Percentiles rank a stretch among this genome's conserved stretches.
These are phyloP conservation scores for Dipodomys stephensi DNA, from an alignment of 2,113 vertebrate genomes.

Conservation along the genomic window DNA sequence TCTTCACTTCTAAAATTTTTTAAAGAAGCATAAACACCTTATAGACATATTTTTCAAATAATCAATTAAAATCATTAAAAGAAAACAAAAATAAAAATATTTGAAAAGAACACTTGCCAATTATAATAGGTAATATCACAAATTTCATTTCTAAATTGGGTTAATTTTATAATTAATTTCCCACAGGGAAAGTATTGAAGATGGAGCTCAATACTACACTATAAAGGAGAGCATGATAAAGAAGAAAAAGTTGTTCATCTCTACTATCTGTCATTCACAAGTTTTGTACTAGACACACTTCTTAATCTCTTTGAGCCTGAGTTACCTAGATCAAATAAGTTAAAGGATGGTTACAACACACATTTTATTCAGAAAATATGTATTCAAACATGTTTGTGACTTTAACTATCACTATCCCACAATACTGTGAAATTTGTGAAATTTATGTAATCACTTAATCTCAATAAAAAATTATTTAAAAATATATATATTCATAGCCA, in stretches of 20 bases:
- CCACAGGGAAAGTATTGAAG: background rate
- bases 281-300: background rate
- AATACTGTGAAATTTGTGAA: too few species aligned
- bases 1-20: background rate
- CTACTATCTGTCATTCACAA: background rate
- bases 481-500: background rate
- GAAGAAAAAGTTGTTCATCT: background rate
- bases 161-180: background rate
- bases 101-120: background rate
- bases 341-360: background rate
- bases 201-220: background rate
- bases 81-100: background rate
- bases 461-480: too few species aligned
- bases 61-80: background rate
- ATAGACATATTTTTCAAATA: conserved; percentile 14
- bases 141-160: conserved; percentile 38
- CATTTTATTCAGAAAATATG: too few species aligned
- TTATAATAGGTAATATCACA: background rate
- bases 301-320: background rate
- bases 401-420: too few species aligned
- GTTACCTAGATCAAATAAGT: conserved; percentile 2
- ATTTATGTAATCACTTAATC: too few species aligned
- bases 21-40: background rate
- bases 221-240: background rate
- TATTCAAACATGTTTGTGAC: too few species aligned